Conservation (phyloP, 2,113 vertebrate genomes). For the Etheostoma cragini region DNA sequence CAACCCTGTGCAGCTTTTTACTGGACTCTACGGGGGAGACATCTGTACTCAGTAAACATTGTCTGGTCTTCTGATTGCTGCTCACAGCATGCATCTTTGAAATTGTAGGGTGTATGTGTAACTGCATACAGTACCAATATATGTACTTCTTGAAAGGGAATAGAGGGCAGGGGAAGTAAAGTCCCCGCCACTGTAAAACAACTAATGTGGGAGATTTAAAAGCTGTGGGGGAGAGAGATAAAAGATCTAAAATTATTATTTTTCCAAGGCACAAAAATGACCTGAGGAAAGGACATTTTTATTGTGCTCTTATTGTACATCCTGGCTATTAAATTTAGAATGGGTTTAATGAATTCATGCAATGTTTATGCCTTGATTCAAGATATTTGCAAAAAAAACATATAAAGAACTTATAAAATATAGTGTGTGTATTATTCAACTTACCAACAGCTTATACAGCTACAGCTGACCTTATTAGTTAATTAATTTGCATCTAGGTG, state of each 20-base stretch:
- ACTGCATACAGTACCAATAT: conserved; percentile 18
- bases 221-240: conserved; percentile 10
- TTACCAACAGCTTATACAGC: too few species aligned
- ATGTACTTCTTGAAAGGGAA: conserved; percentile 26
- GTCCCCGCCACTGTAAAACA: conserved; percentile 4
- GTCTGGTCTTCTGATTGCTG: conserved; percentile 34
- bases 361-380: conserved; percentile 11
- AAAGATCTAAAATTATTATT: conserved; percentile 9
- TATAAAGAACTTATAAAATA: too few species aligned
- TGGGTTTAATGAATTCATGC: conserved; percentile 23
- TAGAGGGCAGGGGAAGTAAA: conserved; percentile 21
- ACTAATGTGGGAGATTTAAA: conserved; percentile 30
- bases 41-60: conserved; percentile 26
- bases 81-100: conserved; percentile 53
- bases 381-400: too few species aligned
- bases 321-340: conserved; percentile 22
- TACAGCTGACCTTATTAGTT: too few species aligned
- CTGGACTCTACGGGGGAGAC: conserved; percentile 27
- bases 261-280: conserved; percentile 17
- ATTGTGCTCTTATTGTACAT: conserved; percentile 8
- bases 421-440: too few species aligned
- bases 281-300: conserved; percentile 10
- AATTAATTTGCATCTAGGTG: too few species aligned
- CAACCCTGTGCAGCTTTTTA: conserved; percentile 12
- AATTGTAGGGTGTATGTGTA: conserved; percentile 24